phyloP scores from a whole-genome alignment of 2,888 invertebrate genomes.

The Lucinisca nassula region DNA sequence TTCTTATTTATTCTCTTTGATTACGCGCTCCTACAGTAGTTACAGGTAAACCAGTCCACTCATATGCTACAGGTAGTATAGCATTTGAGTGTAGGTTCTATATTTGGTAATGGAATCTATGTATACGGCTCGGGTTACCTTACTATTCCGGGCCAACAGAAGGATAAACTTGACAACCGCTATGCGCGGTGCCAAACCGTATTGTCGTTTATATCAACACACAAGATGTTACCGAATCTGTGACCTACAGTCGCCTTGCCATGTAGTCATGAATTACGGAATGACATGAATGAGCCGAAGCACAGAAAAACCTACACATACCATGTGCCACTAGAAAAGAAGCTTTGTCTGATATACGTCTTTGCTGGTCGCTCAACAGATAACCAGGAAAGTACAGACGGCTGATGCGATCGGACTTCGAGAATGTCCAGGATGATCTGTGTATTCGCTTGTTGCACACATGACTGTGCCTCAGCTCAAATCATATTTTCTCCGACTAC shows the following conservation, averaged over 20 bases:
- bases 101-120: constrained; percentile 77
- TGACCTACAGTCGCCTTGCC: constrained; percentile 45
- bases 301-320: too few relatives aligned
- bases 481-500: too few relatives aligned
- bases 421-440: too few relatives aligned
- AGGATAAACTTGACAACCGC: constrained; percentile 47
- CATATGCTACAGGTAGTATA: constrained; percentile 2
- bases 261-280: background rate
- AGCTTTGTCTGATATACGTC: too few relatives aligned
- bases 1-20: background rate
- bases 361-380: too few relatives aligned
- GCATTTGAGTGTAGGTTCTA: constrained; percentile 60
- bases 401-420: too few relatives aligned
- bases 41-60: constrained; percentile 12
- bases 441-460: too few relatives aligned
- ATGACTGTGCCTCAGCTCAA: too few relatives aligned
- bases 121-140: constrained; percentile 66
- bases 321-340: too few relatives aligned
- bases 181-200: constrained; percentile 9
- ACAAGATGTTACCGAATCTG: constrained; percentile 52
- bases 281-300: too few relatives aligned
- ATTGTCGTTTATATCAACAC: constrained; percentile 39
- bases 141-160: constrained; percentile 78
- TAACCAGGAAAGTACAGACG: too few relatives aligned
- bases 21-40: background rate